Evolutionary conservation across 2,888 invertebrate genomes (phyloP), one percentile per base, ranked within the genome.

Genomic region (Buathra laborator): DNA sequence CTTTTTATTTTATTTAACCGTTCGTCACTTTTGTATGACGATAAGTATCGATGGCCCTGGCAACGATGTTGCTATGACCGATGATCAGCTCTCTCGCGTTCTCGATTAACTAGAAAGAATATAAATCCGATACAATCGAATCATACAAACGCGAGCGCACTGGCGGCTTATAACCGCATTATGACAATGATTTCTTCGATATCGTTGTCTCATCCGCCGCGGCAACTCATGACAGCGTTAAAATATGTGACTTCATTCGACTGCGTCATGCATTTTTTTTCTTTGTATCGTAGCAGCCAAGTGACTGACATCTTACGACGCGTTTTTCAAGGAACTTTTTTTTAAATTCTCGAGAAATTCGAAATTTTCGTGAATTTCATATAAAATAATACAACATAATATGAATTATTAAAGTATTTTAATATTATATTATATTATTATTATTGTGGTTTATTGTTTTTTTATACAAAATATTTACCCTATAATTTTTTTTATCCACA

Each of bases 141-240:
- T 59, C 32, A 37, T 76, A 46, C 62, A 72, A 56, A 66, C 10
- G 66, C 37, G 59, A 32, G 62, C 32, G 29, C 46, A 43, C 51
- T 32, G 14, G 10, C 48, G 68, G 68, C 46, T 56, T 68, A 48
- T 37, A 70, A 37, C 37, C 64, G 43, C 62, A 46, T 12, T 32
- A 70, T 64, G 59, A 86, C 72, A 72, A 83, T 84, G 68, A 67
- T 77, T 72, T 83, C 81, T 84, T 72, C 72, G 81, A 86, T 85
- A 79, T 76, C 81, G 81, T 83, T 79, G 77, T 81, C 84, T 81
- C 80, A 80, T 83, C 83, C 29, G 62, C 37, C 43, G 19, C 66
- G 64, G 64, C 71, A 71, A 70, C 70, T 51, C 56, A 16, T 53
- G 76, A 76, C 80, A 76, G 80, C 14, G 75, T 51, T 71, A 76